Base-by-base conservation (phyloP, 1,140 invertebrate genomes). In the Atta cephalotes region DNA sequence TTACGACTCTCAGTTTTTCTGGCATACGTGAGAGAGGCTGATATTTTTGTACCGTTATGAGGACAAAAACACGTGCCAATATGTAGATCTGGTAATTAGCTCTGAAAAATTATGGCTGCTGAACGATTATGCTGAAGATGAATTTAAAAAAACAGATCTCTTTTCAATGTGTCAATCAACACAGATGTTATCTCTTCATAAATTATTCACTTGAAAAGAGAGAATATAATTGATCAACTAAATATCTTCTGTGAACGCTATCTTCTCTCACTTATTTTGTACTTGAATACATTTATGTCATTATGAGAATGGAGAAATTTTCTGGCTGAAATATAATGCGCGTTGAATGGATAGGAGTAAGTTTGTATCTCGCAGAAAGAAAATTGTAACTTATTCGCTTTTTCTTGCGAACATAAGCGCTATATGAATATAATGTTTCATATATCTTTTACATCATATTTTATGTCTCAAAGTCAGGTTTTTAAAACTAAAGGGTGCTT, bases 1-100 rank as follows among this genome's bases (percentile, higher is more conserved):
- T 87, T n/a, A 21, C 21, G 72, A 78, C 31, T 86, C 21, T 51
- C 72, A 78, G 58, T 68, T 82, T 82, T 86, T 60, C 28, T 56
- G 49, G 21, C 60, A 39, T 63, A 78, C 53, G 9, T 21, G 45
- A 3, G 31, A 78, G 21, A 53, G 25, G 21, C 66, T 76, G 78
- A 86, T 79, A 88, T 74, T 86, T 53, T 53, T 74, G 78, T 90
- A 88, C 87, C 90, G 90, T 91, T 91, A 91, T 16, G 14, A 68
- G 60, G 45, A 79, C 18, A 71, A 62, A 63, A 49, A 63, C 65
- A 28, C 45, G 56, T 45, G 51, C 56, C 66, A 28, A 70, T 70
- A 70, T 70, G 21, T 49, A 49, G 39, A 87, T 87, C 65, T 77
- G 78, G 16, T 74, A 72, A 88, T 51, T 35, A 77, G 60, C 88